Evolutionary conservation across 30 jellyfish, hydroid and myxozoan genomes (phyloP), one percentile per base, ranked within the genome.

Genomic region (Cassiopea xamachana): DNA sequence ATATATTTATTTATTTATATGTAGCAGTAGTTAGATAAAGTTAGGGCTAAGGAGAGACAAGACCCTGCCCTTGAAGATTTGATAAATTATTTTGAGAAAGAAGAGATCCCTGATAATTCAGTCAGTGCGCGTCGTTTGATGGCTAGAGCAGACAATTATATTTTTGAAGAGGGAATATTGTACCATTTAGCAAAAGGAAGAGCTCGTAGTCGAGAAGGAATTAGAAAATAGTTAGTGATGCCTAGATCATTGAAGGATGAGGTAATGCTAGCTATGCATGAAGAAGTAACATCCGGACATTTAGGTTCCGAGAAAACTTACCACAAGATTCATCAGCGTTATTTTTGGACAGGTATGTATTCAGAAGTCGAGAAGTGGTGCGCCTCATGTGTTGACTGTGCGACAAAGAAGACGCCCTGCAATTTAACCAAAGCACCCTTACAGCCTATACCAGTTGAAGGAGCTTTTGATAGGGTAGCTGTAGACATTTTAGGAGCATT

Each of bases 401-500:
- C 74, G 78, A 15, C 77, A 50, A 60, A 87, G 81, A 68, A 47
- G 17, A 67, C 81, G 44, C 71, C 77, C 16, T 69, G 81, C 6
- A 81, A 81, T 62, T 43, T 47, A 81, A 46, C 85, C 16, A 76
- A 76, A 18, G 85, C 92, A 71, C 97, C 92, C 6, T 73, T 91
- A 46, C 91, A 69, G 69, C 97, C 94, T 2, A 81, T 91, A 18
- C 97, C 97, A 15, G 97, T 78, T 1, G 94, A 82, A 45, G 88
- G 91, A 7, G 77, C 94, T 18, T 91, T 84, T 60, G 93, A 84
- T 58, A 93, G 91, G 7, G 97, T 84, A 5, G 94, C 94, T 64
- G 91, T 84, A n/a, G 97, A 91, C 72, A 87, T 91, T 68, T 73
- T 85, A 69, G 93, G 97, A 80, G 94, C 94, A 55, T 77, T 91